Percentiles rank a stretch among this genome's conserved stretches.
Conservation (phyloP, 2,113 vertebrate species). For the Lepus americanus region DNA sequence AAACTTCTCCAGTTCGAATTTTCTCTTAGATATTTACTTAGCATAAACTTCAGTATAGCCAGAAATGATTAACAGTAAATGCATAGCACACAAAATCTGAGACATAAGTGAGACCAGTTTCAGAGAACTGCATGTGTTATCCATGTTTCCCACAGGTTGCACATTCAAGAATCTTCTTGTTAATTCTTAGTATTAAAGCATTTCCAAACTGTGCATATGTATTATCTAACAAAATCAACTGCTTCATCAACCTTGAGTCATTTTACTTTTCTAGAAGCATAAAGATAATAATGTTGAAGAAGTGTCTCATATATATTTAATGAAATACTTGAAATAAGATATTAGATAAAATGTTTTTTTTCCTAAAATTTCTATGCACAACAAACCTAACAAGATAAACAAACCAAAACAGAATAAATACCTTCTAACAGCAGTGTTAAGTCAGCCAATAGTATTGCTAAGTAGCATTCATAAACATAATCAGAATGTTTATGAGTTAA, state of each 20-base stretch:
- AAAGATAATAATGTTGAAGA: neutral
- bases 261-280: neutral
- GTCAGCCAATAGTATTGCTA: neutral
- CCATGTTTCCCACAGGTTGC: neutral
- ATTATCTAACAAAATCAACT: neutral
- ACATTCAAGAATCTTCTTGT: neutral
- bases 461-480: neutral
- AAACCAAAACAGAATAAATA: no score
- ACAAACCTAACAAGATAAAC: neutral
- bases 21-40: neutral
- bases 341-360: neutral
- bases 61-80: neutral
- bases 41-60: neutral
- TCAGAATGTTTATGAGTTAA: neutral
- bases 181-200: neutral
- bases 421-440: neutral
- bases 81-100: neutral
- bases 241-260: neutral
- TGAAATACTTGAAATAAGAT: neutral
- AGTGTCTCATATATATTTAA: neutral
- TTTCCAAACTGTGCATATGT: neutral
- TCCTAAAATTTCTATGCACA: neutral
- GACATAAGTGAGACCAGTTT: neutral
- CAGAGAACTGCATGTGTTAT: neutral
- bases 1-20: neutral